Percentiles rank a stretch among this genome's conserved stretches.
phyloP scores from a whole-genome alignment of 2,113 vertebrate genomes.

The Ascaphus truei region DNA sequence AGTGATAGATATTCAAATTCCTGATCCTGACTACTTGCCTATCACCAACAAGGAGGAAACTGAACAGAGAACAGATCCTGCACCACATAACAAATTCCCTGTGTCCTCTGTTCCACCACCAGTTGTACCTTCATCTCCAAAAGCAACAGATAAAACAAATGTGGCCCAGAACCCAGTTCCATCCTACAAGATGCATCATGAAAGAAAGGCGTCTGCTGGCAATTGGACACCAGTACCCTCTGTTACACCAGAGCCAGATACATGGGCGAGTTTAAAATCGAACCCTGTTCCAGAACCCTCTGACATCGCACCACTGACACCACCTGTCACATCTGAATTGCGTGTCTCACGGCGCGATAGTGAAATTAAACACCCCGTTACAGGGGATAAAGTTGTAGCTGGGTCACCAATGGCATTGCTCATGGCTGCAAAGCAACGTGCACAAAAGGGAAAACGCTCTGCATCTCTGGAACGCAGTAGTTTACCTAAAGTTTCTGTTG shows the following conservation, averaged over 20 bases:
- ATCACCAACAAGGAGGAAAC: rapidly evolving
- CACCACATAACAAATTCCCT: not conserved
- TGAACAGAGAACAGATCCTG: not conserved
- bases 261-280: not conserved
- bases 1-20: not conserved
- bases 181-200: conserved; percentile 20
- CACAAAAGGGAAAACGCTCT: conserved; percentile 58
- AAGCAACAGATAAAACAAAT: not conserved
- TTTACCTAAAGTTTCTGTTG: conserved; percentile 36
- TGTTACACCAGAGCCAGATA: not conserved
- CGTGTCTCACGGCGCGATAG: not conserved
- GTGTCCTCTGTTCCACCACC: not conserved
- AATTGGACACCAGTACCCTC: not conserved
- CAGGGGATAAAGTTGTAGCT: conserved; percentile 53
- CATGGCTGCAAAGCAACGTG: conserved; percentile 81
- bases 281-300: not conserved
- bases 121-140: not conserved
- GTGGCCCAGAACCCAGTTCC: not conserved
- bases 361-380: conserved; percentile 52
- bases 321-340: not conserved
- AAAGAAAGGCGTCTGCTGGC: not conserved
- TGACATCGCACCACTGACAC: not conserved
- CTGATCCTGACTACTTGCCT: not conserved
- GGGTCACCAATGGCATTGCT: conserved; percentile 86
- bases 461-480: conserved; percentile 11